Conservation (phyloP, 1,140 invertebrate genomes). For the Tenebrio molitor region DNA sequence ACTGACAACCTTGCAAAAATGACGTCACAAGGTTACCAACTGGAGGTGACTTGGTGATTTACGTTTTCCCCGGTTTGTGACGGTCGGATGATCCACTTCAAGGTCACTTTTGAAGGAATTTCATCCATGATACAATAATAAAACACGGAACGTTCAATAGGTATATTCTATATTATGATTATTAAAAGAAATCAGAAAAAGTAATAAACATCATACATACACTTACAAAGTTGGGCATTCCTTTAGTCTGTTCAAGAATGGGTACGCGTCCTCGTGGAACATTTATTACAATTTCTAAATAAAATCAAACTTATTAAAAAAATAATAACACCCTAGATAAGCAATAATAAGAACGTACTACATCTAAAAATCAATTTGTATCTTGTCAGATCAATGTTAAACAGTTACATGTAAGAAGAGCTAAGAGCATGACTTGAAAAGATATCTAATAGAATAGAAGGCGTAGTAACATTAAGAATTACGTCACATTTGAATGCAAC, state of each 20-base stretch:
- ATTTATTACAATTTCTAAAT: conserved; percentile 45
- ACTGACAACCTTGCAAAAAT: background rate
- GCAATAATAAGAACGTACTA: conserved; percentile 40
- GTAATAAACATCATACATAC: conserved; percentile 41
- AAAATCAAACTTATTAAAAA: conserved; percentile 36
- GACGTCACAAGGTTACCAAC: background rate
- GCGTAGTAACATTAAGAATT: conserved; percentile 25
- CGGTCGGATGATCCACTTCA: too few species aligned
- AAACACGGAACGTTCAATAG: conserved; percentile 5
- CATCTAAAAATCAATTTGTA: conserved; percentile 36
- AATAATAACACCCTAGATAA: conserved; percentile 43
- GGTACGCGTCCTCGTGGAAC: conserved; percentile 15
- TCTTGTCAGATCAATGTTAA: conserved; percentile 31
- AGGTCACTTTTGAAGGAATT: too few species aligned
- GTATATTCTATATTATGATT: conserved; percentile 28
- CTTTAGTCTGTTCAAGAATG: conserved; percentile 7
- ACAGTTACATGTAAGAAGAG: conserved; percentile 15
- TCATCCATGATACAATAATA: too few species aligned
- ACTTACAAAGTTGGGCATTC: conserved; percentile 11
- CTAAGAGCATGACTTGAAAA: conserved; percentile 33
- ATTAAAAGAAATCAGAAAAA: conserved; percentile 44
- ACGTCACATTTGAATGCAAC: conserved; percentile 18
- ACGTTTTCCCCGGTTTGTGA: too few species aligned
- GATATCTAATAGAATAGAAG: conserved; percentile 34
- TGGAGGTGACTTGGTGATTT: too few species aligned